Percentiles rank a stretch among this genome's conserved stretches.
Conservation (phyloP, 2,797 vertebrate species). For the Phataginus tricuspis region DNA sequence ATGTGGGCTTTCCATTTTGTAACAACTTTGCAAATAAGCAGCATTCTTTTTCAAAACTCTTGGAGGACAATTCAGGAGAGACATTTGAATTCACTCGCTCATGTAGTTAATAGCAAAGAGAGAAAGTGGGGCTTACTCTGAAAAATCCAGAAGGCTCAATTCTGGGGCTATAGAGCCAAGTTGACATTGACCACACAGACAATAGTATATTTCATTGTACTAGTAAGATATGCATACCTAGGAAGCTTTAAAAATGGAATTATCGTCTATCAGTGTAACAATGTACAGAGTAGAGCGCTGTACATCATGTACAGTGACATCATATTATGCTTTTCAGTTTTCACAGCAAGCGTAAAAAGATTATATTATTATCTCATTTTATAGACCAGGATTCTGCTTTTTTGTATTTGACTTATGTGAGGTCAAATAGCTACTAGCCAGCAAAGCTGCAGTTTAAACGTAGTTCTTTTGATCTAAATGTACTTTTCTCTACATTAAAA, state of each 20-base stretch:
- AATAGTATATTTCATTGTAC: not conserved
- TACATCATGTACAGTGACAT: not conserved
- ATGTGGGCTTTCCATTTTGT: not conserved
- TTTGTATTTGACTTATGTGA: not conserved
- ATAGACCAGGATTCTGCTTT: not conserved
- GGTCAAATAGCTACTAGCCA: not conserved
- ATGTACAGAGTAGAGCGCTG: not conserved
- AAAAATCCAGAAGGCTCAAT: not conserved
- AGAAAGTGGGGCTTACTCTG: not conserved
- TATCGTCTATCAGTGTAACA: not conserved
- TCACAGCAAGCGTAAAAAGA: not conserved
- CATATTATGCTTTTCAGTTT: not conserved
- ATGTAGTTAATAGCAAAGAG: not conserved
- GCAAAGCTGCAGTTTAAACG: not conserved
- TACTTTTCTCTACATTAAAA: not conserved
- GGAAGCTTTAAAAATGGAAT: not conserved
- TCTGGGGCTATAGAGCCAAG: not conserved
- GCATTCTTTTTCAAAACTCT: not conserved
- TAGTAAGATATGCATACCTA: not conserved
- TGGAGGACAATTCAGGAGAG: not conserved
- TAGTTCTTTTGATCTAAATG: not conserved
- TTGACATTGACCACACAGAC: not conserved
- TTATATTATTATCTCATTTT: not conserved
- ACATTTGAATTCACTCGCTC: not conserved
- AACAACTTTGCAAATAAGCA: not conserved